Percentiles rank a stretch among this genome's conserved stretches.
These are phyloP conservation scores for Sula dactylatra DNA, from an alignment of 2,113 vertebrate genomes.

Conservation along the genomic window DNA sequence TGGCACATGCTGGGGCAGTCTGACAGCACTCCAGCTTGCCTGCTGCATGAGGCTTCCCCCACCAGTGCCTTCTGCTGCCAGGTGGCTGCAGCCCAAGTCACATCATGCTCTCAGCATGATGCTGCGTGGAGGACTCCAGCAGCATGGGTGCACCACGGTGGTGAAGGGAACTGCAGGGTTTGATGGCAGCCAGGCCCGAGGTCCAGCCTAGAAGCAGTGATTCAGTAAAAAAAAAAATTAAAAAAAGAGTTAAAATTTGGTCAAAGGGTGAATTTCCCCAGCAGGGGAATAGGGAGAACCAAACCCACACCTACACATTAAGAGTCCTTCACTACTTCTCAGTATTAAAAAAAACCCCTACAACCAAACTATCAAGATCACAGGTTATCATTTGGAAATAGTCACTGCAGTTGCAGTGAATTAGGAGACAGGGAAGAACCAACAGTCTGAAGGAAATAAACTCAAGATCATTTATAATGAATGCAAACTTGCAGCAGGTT, in stretches of 20 bases:
- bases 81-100: background rate
- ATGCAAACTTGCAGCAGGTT: background rate
- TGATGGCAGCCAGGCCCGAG: background rate
- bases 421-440: background rate
- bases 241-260: background rate
- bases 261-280: background rate
- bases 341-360: background rate
- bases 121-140: accelerated
- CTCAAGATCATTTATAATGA: background rate
- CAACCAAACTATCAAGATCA: background rate
- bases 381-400: background rate
- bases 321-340: background rate
- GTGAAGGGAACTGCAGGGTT: background rate
- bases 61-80: background rate
- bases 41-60: background rate
- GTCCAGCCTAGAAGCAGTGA: background rate
- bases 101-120: accelerated
- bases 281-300: background rate
- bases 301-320: background rate
- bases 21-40: background rate
- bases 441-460: background rate
- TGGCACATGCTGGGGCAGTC: background rate
- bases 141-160: background rate
- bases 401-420: background rate
- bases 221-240: background rate